Base-by-base conservation (phyloP, 2,113 vertebrate species). In the Scophthalmus maximus region DNA sequence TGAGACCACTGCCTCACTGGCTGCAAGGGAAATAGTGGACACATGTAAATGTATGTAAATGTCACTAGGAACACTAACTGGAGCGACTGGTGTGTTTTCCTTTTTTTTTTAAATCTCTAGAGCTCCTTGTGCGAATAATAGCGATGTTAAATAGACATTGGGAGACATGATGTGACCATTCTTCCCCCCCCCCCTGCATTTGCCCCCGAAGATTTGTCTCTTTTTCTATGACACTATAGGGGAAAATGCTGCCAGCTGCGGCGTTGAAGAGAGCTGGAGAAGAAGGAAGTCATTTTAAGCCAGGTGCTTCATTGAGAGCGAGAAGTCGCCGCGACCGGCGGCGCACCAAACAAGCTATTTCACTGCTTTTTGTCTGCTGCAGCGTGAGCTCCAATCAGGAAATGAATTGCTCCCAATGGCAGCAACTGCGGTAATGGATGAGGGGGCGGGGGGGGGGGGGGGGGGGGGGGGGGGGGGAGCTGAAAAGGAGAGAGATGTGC, bases 291-390 rank as follows among this genome's bases (percentile, higher is more conserved):
- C 73, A 85, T 84, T 81, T 71, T 32, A n/a, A 74, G 71, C 64
- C 85, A 90, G 83, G 85, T 90, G 87, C 78, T 78, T 85, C 78
- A 77, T 82, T 88, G 75, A 71, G 63, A 83, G 60, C 20, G 61
- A 23, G 72, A n/a, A 88, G 67, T 82, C 44, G 74, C 67, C 77
- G 77, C 62, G 29, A 78, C 71, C 81, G 77, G 80, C 56, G 50
- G 47, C 63, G 52, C 59, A 30, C 63, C 67, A 79, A 87, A 90
- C 82, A 72, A 83, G 86, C 74, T 75, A 87, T 83, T 85, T 85
- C 75, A 75, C 74, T 72, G 59, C 73, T 88, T 83, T 85, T 87
- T 88, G 59, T 90, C 69, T 78, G 15, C 60, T 63, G 64, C 67
- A 1, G 82, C 76, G 63, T 72, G 81, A 64, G 46, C 68, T 78